Percentiles rank a stretch among this genome's conserved stretches.
Conservation (phyloP, 1,140 invertebrate genomes). For the Scylla paramamosain region DNA sequence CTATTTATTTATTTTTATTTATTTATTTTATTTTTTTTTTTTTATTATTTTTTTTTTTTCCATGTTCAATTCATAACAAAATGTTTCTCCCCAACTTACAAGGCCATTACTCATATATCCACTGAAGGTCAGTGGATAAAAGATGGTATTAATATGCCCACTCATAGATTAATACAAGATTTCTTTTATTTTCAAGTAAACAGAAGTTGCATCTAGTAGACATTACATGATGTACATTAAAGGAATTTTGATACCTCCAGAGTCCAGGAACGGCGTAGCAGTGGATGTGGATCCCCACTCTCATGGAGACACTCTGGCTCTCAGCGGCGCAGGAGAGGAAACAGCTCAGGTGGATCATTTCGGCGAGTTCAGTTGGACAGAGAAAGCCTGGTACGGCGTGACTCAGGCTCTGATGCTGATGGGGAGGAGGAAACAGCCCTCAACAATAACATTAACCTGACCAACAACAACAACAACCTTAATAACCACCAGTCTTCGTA, state of each 20-base stretch:
- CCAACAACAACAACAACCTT: slow-evolving; percentile 78
- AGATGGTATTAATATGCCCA: too few relatives aligned
- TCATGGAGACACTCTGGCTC: slow-evolving; percentile 73
- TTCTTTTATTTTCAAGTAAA: too few relatives aligned
- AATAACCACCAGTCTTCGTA: slow-evolving; percentile 76
- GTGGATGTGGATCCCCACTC: slow-evolving; percentile 67
- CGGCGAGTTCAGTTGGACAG: slow-evolving; percentile 79
- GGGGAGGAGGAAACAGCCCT: slow-evolving; percentile 79
- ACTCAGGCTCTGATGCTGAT: slow-evolving; percentile 79
- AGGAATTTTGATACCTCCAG: slow-evolving; percentile 12
- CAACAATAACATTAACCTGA: slow-evolving; percentile 77
- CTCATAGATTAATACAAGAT: too few relatives aligned
- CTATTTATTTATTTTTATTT: too few relatives aligned
- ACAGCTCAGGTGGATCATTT: slow-evolving; percentile 79
- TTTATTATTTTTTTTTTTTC: too few relatives aligned
- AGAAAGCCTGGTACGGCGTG: slow-evolving; percentile 79
- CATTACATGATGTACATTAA: background rate
- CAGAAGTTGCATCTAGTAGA: too few relatives aligned
- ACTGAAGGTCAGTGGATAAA: too few relatives aligned
- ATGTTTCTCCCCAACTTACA: too few relatives aligned
- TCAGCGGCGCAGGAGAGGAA: slow-evolving; percentile 79
- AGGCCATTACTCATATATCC: too few relatives aligned
- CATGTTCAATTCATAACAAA: too few relatives aligned
- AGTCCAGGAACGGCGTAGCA: slow-evolving; percentile 74
- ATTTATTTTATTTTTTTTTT: too few relatives aligned